Evolutionary conservation across 1,140 invertebrate genomes (phyloP), one percentile per base, ranked within the genome.

Genomic region (Dendrolimus kikuchii): DNA sequence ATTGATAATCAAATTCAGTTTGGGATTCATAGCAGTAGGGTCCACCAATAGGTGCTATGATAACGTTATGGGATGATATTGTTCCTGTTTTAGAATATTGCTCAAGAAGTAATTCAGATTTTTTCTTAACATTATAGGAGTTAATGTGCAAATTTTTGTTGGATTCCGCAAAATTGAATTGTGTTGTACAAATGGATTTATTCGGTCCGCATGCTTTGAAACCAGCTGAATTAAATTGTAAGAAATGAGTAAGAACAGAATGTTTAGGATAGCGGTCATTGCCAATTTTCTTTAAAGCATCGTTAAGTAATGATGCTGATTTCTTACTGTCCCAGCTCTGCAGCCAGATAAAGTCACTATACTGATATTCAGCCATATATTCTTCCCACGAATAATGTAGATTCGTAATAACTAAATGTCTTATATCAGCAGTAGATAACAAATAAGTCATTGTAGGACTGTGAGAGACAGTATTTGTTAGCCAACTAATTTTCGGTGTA

Each of bases 1-100:
- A 95, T 72, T 97, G 95, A 71, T 95, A 94, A 68, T 95, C 93
- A 92, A 95, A 96, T 73, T 96, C 95, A 7, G 92, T 88, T 42
- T 91, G 88, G 46, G 91, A 87, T 68, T 94, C 92, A 69, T 93
- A 96, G 4, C 92, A 87, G 71, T 95, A 95, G 67, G 95, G 93
- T 66, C 95, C 94, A 0, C 95, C 95, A 3, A 96, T 76, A 0
- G 94, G 93, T 73, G 95, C 93, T 38, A 96, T 86, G 0, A 94
- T 91, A 0, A 95, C 91, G 64, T 96, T 95, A 72, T 96, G 94
- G 7, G 92, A 89, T 61, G 94, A 93, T n/a, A 95, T 77, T 0
- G 94, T 94, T 4, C 93, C 94, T 1, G 94, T 93, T 66, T 93
- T 90, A 2, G 93, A 92, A 70, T 95, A 95, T 65, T 96, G 94